Evolutionary conservation across 2,797 vertebrate species (phyloP).

Genomic region (Eospalax fontanierii): DNA sequence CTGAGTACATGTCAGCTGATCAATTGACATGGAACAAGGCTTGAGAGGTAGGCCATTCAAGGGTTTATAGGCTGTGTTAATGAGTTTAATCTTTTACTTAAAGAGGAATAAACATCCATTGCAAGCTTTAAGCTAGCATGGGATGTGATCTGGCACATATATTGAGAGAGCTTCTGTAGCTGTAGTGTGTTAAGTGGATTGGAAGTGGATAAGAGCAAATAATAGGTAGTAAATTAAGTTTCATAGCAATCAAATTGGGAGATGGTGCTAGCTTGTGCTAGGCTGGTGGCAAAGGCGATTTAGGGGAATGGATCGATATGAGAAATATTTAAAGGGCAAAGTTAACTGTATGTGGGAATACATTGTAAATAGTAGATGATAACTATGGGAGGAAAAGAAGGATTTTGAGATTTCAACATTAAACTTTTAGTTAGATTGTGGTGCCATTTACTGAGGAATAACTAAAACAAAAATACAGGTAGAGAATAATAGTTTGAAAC

Average conservation of each 20-base stretch:
- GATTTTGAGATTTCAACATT: background rate
- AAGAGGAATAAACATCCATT: background rate
- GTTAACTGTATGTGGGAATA: background rate
- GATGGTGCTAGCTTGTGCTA: background rate
- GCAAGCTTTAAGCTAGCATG: background rate
- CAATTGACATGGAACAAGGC: accelerated
- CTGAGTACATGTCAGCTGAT: accelerated
- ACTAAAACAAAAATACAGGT: background rate
- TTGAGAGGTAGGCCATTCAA: background rate
- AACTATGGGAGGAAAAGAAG: background rate
- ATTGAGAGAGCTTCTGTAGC: background rate
- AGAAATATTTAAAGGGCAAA: constrained; percentile 43
- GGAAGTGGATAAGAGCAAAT: constrained; percentile 1
- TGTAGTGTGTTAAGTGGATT: background rate
- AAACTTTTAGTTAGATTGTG: background rate
- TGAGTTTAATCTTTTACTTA: background rate
- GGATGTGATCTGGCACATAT: background rate
- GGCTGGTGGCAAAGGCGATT: background rate
- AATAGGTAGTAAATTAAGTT: constrained; percentile 36
- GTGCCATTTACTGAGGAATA: background rate
- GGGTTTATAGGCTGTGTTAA: background rate
- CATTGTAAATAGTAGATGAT: background rate
- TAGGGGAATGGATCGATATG: background rate
- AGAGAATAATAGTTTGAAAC: background rate
- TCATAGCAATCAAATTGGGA: background rate